Evolutionary conservation across 1,140 invertebrate genomes (phyloP).

Genomic region (Drepana arcuata): DNA sequence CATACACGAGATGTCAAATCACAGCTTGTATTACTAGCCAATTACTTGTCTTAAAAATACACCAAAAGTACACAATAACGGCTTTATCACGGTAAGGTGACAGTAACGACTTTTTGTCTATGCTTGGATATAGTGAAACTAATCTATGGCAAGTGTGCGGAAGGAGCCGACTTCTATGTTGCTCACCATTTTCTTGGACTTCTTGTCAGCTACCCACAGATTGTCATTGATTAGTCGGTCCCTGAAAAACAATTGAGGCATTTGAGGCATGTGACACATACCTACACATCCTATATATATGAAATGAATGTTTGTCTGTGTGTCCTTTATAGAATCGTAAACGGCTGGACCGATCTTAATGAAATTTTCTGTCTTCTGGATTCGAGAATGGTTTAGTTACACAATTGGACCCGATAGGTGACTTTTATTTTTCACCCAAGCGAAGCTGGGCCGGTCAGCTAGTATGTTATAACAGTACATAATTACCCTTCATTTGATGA

Average conservation of each 20-base stretch:
- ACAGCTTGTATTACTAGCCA: too few species aligned
- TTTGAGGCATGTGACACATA: background rate
- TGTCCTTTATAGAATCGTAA: too few species aligned
- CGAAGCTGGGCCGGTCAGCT: too few species aligned
- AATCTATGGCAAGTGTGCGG: constrained; percentile 41
- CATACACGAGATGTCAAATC: too few species aligned
- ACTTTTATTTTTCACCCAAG: too few species aligned
- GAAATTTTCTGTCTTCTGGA: background rate
- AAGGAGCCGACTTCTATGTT: constrained; percentile 25
- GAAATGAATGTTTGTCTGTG: background rate
- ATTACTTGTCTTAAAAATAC: too few species aligned
- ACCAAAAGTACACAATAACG: too few species aligned
- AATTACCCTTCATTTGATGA: too few species aligned
- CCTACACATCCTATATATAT: background rate
- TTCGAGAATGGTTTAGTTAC: background rate
- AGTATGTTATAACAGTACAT: too few species aligned
- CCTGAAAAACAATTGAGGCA: constrained; percentile 15
- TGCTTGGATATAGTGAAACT: too few species aligned
- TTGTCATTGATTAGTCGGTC: constrained; percentile 22
- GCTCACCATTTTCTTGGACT: constrained; percentile 22
- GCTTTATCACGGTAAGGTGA: too few species aligned
- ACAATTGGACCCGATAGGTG: background rate
- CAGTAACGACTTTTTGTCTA: too few species aligned
- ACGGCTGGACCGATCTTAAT: background rate
- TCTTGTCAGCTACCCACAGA: constrained; percentile 37